Conservation (phyloP, 2,888 invertebrate species). For the Campaea margaritaria region DNA sequence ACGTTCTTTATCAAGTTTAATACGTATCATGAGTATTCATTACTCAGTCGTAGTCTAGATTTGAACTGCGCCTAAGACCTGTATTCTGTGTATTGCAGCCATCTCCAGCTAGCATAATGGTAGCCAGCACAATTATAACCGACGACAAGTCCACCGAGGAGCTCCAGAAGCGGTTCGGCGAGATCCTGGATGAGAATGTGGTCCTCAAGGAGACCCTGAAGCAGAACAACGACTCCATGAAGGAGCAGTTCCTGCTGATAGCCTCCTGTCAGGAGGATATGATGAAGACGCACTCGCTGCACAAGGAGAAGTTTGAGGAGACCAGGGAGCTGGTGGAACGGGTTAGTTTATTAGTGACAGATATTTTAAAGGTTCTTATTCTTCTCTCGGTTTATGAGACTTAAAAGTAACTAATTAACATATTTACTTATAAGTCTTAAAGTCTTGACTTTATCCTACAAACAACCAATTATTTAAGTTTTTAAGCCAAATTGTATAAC, state of each 20-base stretch:
- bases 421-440: too few relatives aligned
- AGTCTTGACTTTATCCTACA: too few relatives aligned
- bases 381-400: too few relatives aligned
- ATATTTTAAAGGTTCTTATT: too few relatives aligned
- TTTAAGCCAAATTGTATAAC: too few relatives aligned
- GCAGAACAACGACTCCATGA: constrained; percentile 88
- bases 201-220: constrained; percentile 86
- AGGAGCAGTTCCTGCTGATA: constrained; percentile 87
- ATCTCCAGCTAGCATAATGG: constrained; percentile 76
- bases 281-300: constrained; percentile 84
- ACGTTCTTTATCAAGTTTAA: too few relatives aligned
- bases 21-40: too few relatives aligned
- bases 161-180: constrained; percentile 79
- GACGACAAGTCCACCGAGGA: constrained; percentile 75
- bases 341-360: too few relatives aligned
- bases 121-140: constrained; percentile 73
- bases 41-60: too few relatives aligned
- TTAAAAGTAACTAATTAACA: too few relatives aligned
- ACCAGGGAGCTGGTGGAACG: constrained; percentile 85
- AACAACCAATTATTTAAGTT: too few relatives aligned
- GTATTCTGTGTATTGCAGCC: constrained; percentile 60
- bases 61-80: too few relatives aligned
- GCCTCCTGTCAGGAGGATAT: constrained; percentile 88
- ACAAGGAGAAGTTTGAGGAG: constrained; percentile 88
- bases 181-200: constrained; percentile 84